Base-by-base conservation (phyloP, 2,797 vertebrate species). In the Cyprinodon diabolis region DNA sequence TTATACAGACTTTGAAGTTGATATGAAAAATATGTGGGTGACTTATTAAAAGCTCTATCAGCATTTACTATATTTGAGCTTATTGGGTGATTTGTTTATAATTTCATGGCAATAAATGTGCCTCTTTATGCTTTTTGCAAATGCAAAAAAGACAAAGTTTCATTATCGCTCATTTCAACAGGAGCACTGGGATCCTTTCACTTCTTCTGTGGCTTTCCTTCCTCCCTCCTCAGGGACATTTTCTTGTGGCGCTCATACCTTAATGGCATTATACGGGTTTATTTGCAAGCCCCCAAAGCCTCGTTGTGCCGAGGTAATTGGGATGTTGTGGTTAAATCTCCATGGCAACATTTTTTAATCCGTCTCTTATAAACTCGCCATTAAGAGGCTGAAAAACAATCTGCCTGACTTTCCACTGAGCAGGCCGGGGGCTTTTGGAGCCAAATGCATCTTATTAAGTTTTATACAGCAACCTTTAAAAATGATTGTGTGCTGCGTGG, bases 381-480 rank as follows among this genome's bases (percentile, higher is more conserved):
- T 91, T 91, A 90, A 92, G 87, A 92, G 87, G 84, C 90, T 88
- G 90, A 90, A 93, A 92, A 93, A 92, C 91, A 92, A 91, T 87
- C 84, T 81, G 74, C 79, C 85, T 90, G 78, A 89, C 87, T 92
- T 91, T 91, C 90, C 92, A 91, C 88, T 88, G 85, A 90, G 87
- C 76, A 79, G 86, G 87, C 87, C 90, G 88, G 87, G 87, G 87
- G 89, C 82, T 91, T 65, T 89, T 91, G 88, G 89, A 92, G 87
- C 88, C 89, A 91, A 94, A 91, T 85, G 84, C 71, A 55, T 89
- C 91, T 89, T 85, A 92, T 93, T 92, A 94, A 92, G 65, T 93
- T 92, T 65, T 93, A 92, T 91, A 90, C 85, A 90, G 84, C 83
- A 88, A 90, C 90, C 87, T 84, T 86, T 93, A 92, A 93, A 93